Conservation (phyloP, 2,888 invertebrate species). For the Neoaliturus tenellus region DNA sequence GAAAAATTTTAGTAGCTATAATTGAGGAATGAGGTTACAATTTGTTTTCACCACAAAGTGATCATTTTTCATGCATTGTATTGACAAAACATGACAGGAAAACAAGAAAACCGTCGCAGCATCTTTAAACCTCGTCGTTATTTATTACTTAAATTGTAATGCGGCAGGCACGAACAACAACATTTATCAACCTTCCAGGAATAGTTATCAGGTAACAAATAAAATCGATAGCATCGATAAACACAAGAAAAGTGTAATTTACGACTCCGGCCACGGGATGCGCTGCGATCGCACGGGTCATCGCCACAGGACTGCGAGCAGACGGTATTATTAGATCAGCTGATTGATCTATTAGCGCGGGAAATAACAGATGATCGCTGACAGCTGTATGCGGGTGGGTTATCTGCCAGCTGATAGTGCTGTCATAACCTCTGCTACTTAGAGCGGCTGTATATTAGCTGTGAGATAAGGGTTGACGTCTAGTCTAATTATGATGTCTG, state of each 20-base stretch:
- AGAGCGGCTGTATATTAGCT: background rate
- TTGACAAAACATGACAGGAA: too few species aligned
- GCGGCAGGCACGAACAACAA: background rate
- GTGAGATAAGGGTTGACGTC: slow-evolving; percentile 1
- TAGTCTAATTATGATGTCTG: background rate
- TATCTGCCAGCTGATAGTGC: background rate
- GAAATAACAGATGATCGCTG: background rate
- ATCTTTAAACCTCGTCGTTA: too few species aligned
- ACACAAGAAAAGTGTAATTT: background rate
- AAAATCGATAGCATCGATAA: background rate
- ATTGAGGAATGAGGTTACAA: too few species aligned
- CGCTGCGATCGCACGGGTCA: background rate
- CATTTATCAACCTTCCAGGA: background rate
- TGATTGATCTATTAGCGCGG: slow-evolving; percentile 33
- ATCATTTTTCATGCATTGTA: too few species aligned
- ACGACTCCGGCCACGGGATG: background rate
- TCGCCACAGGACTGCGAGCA: background rate
- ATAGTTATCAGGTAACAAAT: background rate
- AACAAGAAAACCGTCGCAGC: too few species aligned
- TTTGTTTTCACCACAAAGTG: too few species aligned
- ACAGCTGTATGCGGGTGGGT: slow-evolving; percentile 23
- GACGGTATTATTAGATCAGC: slow-evolving; percentile 22
- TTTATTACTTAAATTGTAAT: background rate
- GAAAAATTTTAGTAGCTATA: too few species aligned
- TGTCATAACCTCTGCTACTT: background rate